phyloP scores from a whole-genome alignment of 2,797 vertebrate species.

The Mormyrops attenuatus region DNA sequence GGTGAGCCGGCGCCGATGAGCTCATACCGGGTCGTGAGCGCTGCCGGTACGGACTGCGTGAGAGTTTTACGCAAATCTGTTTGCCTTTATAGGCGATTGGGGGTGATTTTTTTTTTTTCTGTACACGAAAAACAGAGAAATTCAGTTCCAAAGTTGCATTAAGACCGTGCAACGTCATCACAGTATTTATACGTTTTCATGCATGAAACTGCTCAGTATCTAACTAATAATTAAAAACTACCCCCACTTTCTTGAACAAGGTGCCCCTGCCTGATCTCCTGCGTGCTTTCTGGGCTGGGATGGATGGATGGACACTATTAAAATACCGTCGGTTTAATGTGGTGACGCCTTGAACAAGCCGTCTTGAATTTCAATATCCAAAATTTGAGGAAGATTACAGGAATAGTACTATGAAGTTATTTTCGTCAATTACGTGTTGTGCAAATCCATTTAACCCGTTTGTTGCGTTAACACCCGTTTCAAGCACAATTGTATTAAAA shows the following conservation, averaged over 20 bases:
- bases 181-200: background rate
- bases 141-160: background rate
- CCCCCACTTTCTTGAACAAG: background rate
- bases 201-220: background rate
- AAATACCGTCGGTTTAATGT: background rate
- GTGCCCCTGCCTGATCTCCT: background rate
- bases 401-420: background rate
- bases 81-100: background rate
- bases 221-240: background rate
- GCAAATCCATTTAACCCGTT: background rate
- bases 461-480: background rate
- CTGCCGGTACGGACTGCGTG: background rate
- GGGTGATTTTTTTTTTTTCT: background rate
- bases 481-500: background rate
- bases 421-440: background rate
- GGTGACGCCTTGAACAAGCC: background rate
- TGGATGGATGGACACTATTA: background rate
- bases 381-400: background rate
- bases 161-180: background rate
- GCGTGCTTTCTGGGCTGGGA: background rate
- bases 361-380: background rate
- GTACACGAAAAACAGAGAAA: background rate
- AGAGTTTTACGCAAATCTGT: background rate
- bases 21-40: slow-evolving; percentile 3
- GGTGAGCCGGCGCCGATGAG: background rate